Percentiles rank a stretch among this genome's conserved stretches.
phyloP scores from a whole-genome alignment of 2,888 invertebrate species.

The Congeria kusceri region DNA sequence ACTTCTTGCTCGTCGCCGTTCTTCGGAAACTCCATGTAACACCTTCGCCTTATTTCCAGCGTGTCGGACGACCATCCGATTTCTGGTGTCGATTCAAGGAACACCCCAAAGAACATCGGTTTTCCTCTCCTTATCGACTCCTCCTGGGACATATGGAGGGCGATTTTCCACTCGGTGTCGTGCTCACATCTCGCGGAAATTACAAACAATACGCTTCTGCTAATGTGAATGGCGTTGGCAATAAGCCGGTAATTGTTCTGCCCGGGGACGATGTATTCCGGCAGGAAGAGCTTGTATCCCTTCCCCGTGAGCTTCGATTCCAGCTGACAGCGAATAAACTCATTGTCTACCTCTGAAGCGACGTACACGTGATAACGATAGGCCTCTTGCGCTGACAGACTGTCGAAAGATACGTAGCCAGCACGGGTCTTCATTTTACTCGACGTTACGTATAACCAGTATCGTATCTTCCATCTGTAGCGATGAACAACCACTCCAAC shows the following conservation, averaged over 20 bases:
- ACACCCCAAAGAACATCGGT: conserved; percentile 40
- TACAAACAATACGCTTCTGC: conserved; percentile 31
- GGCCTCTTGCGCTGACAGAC: neutral
- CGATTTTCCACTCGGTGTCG: conserved; percentile 44
- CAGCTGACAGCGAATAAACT: conserved; percentile 13
- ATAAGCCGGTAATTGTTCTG: conserved; percentile 46
- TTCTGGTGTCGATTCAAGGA: conserved; percentile 25
- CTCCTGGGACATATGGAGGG: conserved; percentile 47
- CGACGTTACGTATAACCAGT: conserved; percentile 42
- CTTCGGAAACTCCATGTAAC: conserved; percentile 22
- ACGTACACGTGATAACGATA: conserved; percentile 27
- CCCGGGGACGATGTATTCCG: conserved; percentile 43
- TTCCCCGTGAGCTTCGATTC: conserved; percentile 12
- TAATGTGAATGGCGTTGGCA: conserved; percentile 48
- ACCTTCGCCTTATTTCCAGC: conserved; percentile 19
- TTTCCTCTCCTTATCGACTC: conserved; percentile 39
- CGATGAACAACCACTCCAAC: conserved; percentile 25
- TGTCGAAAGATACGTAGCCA: conserved; percentile 26
- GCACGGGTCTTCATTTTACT: conserved; percentile 1
- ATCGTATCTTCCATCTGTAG: conserved; percentile 40
- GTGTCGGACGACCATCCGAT: conserved; percentile 3
- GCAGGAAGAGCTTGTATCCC: conserved; percentile 25
- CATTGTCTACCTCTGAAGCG: conserved; percentile 5
- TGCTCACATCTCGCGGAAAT: conserved; percentile 18
- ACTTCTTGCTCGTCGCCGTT: conserved; percentile 13